Evolutionary conservation across 2,888 invertebrate genomes (phyloP), one percentile per base, ranked within the genome.

Genomic region (Nemotelus nigrinus): DNA sequence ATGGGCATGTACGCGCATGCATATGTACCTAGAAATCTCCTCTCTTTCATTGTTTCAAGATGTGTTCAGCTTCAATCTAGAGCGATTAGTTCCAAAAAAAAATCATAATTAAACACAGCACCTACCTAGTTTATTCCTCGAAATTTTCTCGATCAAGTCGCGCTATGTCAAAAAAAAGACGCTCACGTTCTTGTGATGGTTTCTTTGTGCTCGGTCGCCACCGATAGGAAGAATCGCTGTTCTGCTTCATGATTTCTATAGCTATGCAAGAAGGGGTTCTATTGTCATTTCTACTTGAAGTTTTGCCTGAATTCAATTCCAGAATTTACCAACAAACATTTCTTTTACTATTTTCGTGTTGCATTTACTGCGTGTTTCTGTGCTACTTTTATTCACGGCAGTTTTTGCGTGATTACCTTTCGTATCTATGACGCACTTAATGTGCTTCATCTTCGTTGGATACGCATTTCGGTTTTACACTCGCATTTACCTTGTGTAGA

Each of bases 381-480:
- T 43, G 41, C 60, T 60, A n/a, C 41, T 60, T 60, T 60, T 60
- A 60, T 60, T 39, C 60, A 39, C 25, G 25, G 7, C 60, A 60
- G 41, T 39, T 41, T 60, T 60, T 39, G 39, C 60, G 41, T 60
- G 60, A 60, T 60, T 58, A 58, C 60, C 60, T 7, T 60, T 60
- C 60, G 60, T 43, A 60, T 60, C 60, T 41, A 60, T 60, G 60
- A 60, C 60, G 60, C 60, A 60, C 60, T 25, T 60, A 43, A 60
- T 41, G 60, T 60, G 41, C 7, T 60, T 60, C 60, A 7, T 60
- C 60, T 39, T 10, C 60, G 41, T 25, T 39, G 39, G 39, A 60
- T 10, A 57, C 25, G 25, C 25, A 25, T 25, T 25, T 25, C 25
- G 25, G 0, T 25, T 25, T 25, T 25, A 25, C 25, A 25, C 25